Conservation (phyloP, 2,888 invertebrate genomes). For the Andrena chrysosceles region DNA sequence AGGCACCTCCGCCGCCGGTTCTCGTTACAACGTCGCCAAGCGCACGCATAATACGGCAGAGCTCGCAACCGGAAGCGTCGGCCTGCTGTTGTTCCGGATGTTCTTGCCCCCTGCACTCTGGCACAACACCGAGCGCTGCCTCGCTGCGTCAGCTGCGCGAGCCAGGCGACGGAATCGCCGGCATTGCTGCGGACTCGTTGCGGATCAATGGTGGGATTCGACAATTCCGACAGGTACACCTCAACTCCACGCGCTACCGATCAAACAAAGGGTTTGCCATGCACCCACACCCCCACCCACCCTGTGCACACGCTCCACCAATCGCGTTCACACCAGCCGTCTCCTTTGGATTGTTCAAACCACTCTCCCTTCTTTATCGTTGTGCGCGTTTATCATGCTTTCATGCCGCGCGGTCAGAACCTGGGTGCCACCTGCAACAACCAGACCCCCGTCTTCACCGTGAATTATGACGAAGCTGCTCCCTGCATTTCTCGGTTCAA, state of each 20-base stretch:
- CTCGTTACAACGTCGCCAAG: slow-evolving; percentile 90
- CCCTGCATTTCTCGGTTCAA: no score
- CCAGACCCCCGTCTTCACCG: not conserved
- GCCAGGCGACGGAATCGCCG: slow-evolving; percentile 95
- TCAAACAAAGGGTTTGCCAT: slow-evolving; percentile 34
- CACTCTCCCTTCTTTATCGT: slow-evolving; percentile 10
- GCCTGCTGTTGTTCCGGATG: slow-evolving; percentile 84
- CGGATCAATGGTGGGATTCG: slow-evolving; percentile 98
- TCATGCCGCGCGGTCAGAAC: slow-evolving; percentile 3
- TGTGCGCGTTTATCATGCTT: slow-evolving; percentile 47
- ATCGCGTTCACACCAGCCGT: slow-evolving; percentile 25
- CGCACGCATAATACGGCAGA: slow-evolving; percentile 94
- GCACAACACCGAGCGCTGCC: slow-evolving; percentile 90
- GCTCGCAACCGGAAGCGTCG: slow-evolving; percentile 93
- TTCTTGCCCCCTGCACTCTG: slow-evolving; percentile 86
- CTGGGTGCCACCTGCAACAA: slow-evolving; percentile 22
- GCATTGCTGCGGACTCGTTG: slow-evolving; percentile 97
- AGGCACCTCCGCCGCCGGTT: slow-evolving; percentile 90
- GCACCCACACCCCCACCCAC: slow-evolving; percentile 4
- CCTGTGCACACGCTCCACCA: slow-evolving; percentile 14
- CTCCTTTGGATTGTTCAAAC: slow-evolving; percentile 37
- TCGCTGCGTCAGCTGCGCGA: slow-evolving; percentile 94
- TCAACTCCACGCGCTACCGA: slow-evolving; percentile 3
- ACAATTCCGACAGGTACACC: slow-evolving; percentile 96
- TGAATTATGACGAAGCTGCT: no score